Conservation (phyloP, 1,140 invertebrate genomes). For the Zaprionus tsacasi region DNA sequence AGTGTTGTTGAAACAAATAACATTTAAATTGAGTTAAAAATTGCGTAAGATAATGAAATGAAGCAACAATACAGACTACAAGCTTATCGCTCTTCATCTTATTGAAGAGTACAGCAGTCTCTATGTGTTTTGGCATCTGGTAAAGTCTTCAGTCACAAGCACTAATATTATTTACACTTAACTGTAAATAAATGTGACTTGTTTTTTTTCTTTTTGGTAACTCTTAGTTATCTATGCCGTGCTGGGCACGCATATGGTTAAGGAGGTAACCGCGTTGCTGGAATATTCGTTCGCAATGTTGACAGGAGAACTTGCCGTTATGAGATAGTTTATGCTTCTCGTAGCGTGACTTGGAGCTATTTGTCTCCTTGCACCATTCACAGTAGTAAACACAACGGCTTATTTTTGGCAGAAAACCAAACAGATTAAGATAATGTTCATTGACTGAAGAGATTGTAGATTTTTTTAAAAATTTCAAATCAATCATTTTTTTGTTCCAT, state of each 20-base stretch:
- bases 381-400: constrained; percentile 42
- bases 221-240: neutral
- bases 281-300: constrained; percentile 32
- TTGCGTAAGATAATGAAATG: neutral
- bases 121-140: neutral
- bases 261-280: constrained; percentile 12
- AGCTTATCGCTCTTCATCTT: neutral
- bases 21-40: neutral
- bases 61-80: neutral
- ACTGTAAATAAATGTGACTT: constrained; percentile 7
- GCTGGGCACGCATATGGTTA: constrained; percentile 10
- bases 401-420: constrained; percentile 56
- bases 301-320: constrained; percentile 7
- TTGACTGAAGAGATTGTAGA: constrained; percentile 3
- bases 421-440: constrained; percentile 48
- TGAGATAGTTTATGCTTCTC: constrained; percentile 41
- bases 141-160: neutral
- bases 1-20: neutral
- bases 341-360: constrained; percentile 27
- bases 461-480: constrained; percentile 46
- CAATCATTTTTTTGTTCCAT: constrained; percentile 51
- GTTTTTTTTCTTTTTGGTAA: neutral
- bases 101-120: neutral
- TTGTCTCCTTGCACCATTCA: constrained; percentile 49
- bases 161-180: constrained; percentile 2